Base-by-base conservation (phyloP, 2,797 vertebrate genomes). In the Malurus leucopterus region DNA sequence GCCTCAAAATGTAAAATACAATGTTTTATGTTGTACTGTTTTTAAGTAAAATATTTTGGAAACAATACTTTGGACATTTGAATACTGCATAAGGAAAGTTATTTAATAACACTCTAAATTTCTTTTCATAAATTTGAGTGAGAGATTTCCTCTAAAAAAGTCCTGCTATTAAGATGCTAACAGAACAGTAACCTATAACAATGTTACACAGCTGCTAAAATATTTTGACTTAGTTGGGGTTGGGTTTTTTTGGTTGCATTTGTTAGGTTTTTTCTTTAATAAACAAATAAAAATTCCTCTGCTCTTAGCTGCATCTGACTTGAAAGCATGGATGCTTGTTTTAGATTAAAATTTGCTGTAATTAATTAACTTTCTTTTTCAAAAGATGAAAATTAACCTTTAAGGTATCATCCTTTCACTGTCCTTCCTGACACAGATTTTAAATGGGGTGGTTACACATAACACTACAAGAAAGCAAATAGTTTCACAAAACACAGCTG, bases 21-120 rank as follows among this genome's bases (percentile, higher is more conserved):
- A 24, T 38, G 38, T 73, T 82, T 72, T 32, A 36, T 50, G 27
- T 63, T 47, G 15, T 20, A 40, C 4, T 20, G 6, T 30, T 71
- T 38, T 24, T 23, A 53, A 78, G 32, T 24, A 73, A 82, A 65
- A 69, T 0, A 1, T 16, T 69, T 61, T 9, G 40, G 44, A 78
- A 80, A 73, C 10, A 15, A 4, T 27, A 30, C 26, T 84, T 63
- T 58, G 32, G 30, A 71, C 14, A 65, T 34, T 0, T 26, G 13
- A 26, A 57, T 19, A 63, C 6, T 0, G 0, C 1, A 1, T 17
- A 38, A 49, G 10, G 14, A 5, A 72, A 69, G 4, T 44, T 82
- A 55, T 4, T 49, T 17, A 73, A 70, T 16, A 78, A 24, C 40
- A 55, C 10, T n/a, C 57, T 57, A 11, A 12, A 57, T 64, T 57